These are phyloP conservation scores for Brachyopa scutellaris DNA, from an alignment of 2,888 invertebrate genomes.

Conservation along the genomic window DNA sequence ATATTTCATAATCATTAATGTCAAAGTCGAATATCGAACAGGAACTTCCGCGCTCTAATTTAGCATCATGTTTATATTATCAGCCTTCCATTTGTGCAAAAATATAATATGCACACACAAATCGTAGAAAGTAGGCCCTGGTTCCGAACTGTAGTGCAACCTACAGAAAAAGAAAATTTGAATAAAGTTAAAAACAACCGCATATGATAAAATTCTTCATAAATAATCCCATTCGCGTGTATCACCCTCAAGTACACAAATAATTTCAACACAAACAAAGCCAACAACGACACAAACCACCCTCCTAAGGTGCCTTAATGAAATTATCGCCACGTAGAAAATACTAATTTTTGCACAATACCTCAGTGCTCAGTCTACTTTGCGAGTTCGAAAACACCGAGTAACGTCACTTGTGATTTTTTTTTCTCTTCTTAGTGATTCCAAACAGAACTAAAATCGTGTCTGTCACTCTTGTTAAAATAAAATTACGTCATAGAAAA, in stretches of 20 bases:
- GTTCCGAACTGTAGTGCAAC: too few species aligned
- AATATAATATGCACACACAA: too few species aligned
- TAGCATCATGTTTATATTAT: background rate
- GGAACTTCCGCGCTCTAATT: background rate
- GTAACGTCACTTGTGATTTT: background rate
- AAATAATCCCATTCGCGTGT: too few species aligned
- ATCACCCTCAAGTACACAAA: too few species aligned
- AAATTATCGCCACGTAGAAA: constrained; percentile 15
- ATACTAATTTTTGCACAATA: background rate
- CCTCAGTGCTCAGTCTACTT: constrained; percentile 10
- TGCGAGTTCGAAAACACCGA: background rate
- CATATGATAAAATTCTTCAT: too few species aligned
- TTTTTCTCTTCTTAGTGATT: background rate
- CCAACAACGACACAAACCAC: too few species aligned
- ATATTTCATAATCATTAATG: background rate
- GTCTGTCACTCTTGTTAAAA: background rate
- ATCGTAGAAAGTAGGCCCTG: too few species aligned
- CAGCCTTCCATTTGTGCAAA: background rate
- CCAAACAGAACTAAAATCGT: background rate
- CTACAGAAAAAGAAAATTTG: too few species aligned
- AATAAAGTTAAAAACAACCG: too few species aligned
- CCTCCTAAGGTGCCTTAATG: too few species aligned
- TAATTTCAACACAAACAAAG: too few species aligned
- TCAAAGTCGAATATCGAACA: background rate
- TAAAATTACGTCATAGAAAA: too few species aligned